phyloP scores from a whole-genome alignment of 2,113 vertebrate genomes.

The Alligator mississippiensis region DNA sequence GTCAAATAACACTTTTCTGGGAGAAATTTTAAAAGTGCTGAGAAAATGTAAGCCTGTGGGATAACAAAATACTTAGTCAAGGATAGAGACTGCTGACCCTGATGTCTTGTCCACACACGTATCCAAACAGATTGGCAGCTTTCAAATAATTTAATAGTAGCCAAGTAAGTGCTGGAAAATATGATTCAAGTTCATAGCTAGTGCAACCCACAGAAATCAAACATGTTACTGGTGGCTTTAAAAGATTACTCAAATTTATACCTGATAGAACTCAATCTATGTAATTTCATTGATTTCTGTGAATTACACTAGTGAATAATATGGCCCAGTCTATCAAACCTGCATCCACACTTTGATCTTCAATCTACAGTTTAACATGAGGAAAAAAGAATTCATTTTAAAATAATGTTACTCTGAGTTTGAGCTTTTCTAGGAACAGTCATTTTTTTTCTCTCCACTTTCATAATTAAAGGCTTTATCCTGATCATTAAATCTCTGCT shows the following conservation, averaged over 20 bases:
- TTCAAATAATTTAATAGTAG: not conserved
- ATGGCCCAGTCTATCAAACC: not conserved
- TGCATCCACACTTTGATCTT: slow-evolving; percentile 26
- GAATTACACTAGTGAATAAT: not conserved
- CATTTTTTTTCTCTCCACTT: slow-evolving; percentile 26
- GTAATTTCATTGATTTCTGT: slow-evolving; percentile 12
- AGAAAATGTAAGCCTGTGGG: not conserved
- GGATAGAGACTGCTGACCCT: not conserved
- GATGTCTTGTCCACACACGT: not conserved
- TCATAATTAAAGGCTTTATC: slow-evolving; percentile 30
- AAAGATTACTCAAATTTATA: not conserved
- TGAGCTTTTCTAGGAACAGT: not conserved
- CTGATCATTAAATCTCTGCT: slow-evolving; percentile 19
- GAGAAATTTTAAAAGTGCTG: not conserved
- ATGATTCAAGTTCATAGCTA: not conserved
- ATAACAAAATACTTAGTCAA: not conserved
- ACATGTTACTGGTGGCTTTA: not conserved
- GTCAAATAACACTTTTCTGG: not conserved
- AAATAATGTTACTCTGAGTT: not conserved
- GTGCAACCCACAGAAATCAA: not conserved
- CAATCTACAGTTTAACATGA: not conserved
- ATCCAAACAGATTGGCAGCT: not conserved
- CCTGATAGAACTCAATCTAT: not conserved
- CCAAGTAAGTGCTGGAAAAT: not conserved
- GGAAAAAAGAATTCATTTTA: not conserved